Percentiles rank a stretch among this genome's conserved stretches.
These are phyloP conservation scores for Pseudochirops corinnae DNA, from an alignment of 2,797 vertebrate species.

Conservation along the genomic window DNA sequence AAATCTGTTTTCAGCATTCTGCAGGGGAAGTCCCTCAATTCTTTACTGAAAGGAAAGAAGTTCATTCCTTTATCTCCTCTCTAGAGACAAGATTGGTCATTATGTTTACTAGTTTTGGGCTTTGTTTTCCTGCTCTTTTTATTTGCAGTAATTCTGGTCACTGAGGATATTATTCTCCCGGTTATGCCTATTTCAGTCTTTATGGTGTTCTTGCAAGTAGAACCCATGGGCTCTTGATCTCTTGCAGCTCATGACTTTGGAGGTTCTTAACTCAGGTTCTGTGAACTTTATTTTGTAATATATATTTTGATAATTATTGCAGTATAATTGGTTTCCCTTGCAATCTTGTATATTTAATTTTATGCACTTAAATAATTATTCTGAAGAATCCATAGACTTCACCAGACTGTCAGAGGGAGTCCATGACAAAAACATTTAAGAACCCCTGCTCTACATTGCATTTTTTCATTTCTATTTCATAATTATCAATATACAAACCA, in stretches of 20 bases:
- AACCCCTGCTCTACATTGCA: neutral
- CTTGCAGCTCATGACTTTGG: neutral
- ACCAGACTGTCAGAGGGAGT: neutral
- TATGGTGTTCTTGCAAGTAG: neutral
- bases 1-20: neutral
- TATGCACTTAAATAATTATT: neutral
- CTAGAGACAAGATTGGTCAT: neutral
- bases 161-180: neutral
- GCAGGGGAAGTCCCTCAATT: neutral
- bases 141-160: neutral
- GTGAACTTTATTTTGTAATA: neutral
- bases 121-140: slow-evolving; percentile 4
- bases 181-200: neutral
- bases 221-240: neutral
- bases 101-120: neutral
- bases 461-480: neutral
- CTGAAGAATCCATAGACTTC: neutral
- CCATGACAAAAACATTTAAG: neutral
- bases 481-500: neutral
- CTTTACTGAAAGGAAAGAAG: neutral
- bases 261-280: neutral
- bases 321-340: neutral
- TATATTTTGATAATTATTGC: neutral
- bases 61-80: neutral
- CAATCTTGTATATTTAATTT: neutral